Base-by-base conservation (phyloP, 2,888 invertebrate species). In the Timema podura region DNA sequence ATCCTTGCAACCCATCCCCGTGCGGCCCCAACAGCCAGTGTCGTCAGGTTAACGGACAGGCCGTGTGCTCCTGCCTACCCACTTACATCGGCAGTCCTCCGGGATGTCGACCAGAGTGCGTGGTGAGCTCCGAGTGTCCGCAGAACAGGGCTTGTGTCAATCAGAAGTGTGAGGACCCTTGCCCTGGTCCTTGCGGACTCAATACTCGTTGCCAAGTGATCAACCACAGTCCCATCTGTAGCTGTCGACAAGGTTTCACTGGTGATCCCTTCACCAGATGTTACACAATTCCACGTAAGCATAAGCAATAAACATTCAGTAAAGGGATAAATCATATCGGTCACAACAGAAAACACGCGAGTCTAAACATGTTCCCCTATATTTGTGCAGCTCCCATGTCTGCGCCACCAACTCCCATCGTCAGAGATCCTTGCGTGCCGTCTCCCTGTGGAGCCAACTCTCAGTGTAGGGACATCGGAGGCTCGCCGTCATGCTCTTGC, bases 121-220 rank as follows among this genome's bases (percentile, higher is more conserved):
- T 88, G 6, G 84, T 88, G 64, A 91, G 89, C 78, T 85, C 88
- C 0, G 91, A 92, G 75, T 92, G 92, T 79, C 81, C 88, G 0
- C 82, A 87, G n/a, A 87, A 86, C 76, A 85, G 86, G 79, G 91
- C 91, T 7, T 91, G 91, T 75, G 84, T 86, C 67, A 88, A 88
- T 77, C 89, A 89, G 76, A 88, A 87, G 75, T 92, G 92, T 77
- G 79, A 83, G 51, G 87, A 91, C 79, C 91, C 91, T n/a, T 91
- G 91, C 77, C 84, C 87, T 9, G 90, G 90, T 72, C 86, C 89
- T 45, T 91, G 91, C 78, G 91, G 91, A 13, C 83, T 86, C 66
- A 88, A 87, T 78, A 88, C 92, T 8, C 83, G 87, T 70, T 92
- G 92, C 77, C 87, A 88, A 81, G 90, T 91, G n/a, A 87, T 90